Conservation (phyloP, 2,113 vertebrate genomes). For the Grammatotria lemairii region DNA sequence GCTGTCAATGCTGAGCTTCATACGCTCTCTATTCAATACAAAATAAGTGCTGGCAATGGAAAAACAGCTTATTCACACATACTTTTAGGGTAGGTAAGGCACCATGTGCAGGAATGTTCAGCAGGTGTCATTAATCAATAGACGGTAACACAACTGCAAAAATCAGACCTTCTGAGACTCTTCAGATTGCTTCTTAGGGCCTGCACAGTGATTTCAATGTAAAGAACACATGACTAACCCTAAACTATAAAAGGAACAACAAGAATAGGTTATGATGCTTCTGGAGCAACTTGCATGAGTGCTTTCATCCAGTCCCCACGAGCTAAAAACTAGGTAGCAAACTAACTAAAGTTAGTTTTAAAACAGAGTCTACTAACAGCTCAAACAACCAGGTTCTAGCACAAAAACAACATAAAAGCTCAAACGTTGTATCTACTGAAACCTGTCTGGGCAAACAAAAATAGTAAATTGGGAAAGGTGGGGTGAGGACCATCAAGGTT, state of each 20-base stretch:
- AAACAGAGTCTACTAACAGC: not conserved
- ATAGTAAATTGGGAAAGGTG: not conserved
- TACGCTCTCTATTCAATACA: not conserved
- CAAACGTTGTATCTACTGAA: accelerated
- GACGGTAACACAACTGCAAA: not conserved
- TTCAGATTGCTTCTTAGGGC: not conserved
- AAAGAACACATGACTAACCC: not conserved
- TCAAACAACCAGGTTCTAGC: not conserved
- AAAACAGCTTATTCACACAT: not conserved
- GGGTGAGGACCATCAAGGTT: not conserved
- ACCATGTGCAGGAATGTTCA: not conserved
- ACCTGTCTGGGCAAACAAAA: not conserved
- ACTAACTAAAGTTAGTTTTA: not conserved
- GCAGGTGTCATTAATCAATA: not conserved
- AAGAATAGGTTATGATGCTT: not conserved
- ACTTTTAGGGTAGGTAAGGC: not conserved
- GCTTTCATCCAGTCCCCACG: not conserved
- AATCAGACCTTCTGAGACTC: not conserved
- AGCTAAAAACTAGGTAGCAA: not conserved
- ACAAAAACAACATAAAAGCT: not conserved
- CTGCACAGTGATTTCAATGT: not conserved
- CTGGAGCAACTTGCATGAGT: not conserved
- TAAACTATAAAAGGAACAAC: not conserved
- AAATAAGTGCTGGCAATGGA: not conserved
- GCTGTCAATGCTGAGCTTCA: not conserved